Evolutionary conservation across 92 coral and sea anemone genomes (phyloP), one percentile per base, ranked within the genome.

Genomic region (Siderastrea radians): DNA sequence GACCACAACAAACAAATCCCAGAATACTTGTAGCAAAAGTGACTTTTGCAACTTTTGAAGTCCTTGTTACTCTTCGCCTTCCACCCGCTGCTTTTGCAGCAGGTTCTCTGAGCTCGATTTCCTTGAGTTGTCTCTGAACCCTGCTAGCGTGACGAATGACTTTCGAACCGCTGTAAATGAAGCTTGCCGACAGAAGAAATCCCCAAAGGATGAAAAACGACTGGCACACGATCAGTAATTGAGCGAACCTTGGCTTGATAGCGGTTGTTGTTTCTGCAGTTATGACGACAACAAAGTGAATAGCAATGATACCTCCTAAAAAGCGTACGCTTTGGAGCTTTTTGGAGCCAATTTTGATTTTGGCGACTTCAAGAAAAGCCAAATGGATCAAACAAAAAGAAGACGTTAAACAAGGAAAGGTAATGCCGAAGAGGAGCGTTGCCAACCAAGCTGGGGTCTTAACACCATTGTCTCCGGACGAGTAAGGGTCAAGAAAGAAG

Each of bases 291-390:
- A 26, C 59, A 45, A 95, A 93, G 68, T 95, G 98, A 26, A 85
- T 6, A 3, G 78, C 68, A 16, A 95, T 95, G 49, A 93, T 73
- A 19, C 82, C 84, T 48, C 85, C 67, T 47, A 95, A 70, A 61
- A 93, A 95, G 11, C 88, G 72, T 4, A 84, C 78, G 44, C 82
- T 89, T 55, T 93, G 96, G 51, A 95, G 88, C 47, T 72, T 79
- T 17, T 83, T 72, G 11, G 90, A 73, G 9, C 80, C 84, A 59
- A 90, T 59, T 17, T 85, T 79, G 10, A 95, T 69, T 72, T 89
- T 93, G 1, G 98, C 77, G 76, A 92, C 98, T 51, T 93, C 94
- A n/a, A 95, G 79, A 77, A 95, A 95, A n/a, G 94, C 98, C 57
- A 83, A 79, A 69, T 90, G 93, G 58, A 95, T 82, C 61, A 95